phyloP scores from a whole-genome alignment of 2,113 vertebrate species.

The Jaculus jaculus region DNA sequence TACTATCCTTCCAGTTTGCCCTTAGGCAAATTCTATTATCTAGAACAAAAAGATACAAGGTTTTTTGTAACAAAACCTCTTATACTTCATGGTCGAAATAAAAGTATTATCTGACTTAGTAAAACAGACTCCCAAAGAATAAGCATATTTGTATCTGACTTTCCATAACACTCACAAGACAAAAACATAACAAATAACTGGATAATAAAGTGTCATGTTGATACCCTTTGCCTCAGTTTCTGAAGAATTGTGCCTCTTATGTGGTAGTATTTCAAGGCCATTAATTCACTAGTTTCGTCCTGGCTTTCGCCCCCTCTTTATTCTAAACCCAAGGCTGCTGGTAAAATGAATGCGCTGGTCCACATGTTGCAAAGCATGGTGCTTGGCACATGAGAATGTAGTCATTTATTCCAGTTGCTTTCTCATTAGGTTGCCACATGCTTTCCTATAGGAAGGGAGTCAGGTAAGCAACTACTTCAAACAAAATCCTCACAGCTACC shows the following conservation, averaged over 20 bases:
- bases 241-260: not conserved
- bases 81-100: not conserved
- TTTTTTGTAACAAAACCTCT: not conserved
- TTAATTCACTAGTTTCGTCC: not conserved
- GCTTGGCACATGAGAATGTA: not conserved
- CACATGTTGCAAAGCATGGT: not conserved
- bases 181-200: conserved; percentile 36
- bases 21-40: conserved; percentile 6
- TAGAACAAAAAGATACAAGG: conserved; percentile 25
- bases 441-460: not conserved
- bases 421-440: not conserved
- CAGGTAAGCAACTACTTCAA: not conserved
- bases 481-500: conserved; percentile 3
- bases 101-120: not conserved
- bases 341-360: not conserved
- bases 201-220: not conserved
- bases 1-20: not conserved
- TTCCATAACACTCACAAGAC: not conserved
- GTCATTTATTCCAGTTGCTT: not conserved
- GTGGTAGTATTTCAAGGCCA: conserved; percentile 25
- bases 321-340: not conserved
- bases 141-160: not conserved
- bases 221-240: not conserved
- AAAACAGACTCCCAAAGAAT: conserved; percentile 5
- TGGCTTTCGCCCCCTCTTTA: not conserved